A percentile compares a stretch with the other conserved stretches of the same genome.
Conservation (phyloP, 2,888 invertebrate species). For the Lithophane semibrunnea region DNA sequence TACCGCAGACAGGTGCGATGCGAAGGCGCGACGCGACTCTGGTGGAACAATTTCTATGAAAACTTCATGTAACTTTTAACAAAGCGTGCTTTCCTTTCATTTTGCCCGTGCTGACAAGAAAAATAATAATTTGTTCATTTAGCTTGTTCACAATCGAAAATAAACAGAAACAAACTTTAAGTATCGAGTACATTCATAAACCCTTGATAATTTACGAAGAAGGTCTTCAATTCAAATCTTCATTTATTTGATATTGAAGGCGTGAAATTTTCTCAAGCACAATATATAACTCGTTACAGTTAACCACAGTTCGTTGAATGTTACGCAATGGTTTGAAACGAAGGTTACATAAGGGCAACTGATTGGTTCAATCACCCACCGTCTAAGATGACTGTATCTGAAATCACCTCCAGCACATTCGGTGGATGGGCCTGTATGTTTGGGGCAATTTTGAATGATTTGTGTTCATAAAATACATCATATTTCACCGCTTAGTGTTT, state of each 20-base stretch:
- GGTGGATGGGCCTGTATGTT: no score
- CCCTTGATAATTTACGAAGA: neutral
- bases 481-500: slow-evolving; percentile 20
- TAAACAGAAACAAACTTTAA: neutral
- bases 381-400: slow-evolving; percentile 4
- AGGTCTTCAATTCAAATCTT: slow-evolving; percentile 1
- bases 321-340: slow-evolving; percentile 5
- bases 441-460: slow-evolving; percentile 24
- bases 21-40: no score
- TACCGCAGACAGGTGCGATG: no score
- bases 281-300: slow-evolving; percentile 11
- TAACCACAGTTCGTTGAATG: slow-evolving; percentile 2
- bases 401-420: no score
- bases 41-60: no score
- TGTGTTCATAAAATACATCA: slow-evolving; percentile 20
- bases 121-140: neutral
- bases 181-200: neutral
- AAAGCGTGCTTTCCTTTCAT: neutral
- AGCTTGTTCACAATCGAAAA: neutral
- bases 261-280: slow-evolving; percentile 2
- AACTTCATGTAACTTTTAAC: neutral
- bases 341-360: slow-evolving; percentile 23
- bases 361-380: slow-evolving; percentile 44
- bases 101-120: neutral
- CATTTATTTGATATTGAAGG: slow-evolving; percentile 4